Evolutionary conservation across 2,888 invertebrate genomes (phyloP), one percentile per base, ranked within the genome.

Genomic region (Himalopsyche tibetana): DNA sequence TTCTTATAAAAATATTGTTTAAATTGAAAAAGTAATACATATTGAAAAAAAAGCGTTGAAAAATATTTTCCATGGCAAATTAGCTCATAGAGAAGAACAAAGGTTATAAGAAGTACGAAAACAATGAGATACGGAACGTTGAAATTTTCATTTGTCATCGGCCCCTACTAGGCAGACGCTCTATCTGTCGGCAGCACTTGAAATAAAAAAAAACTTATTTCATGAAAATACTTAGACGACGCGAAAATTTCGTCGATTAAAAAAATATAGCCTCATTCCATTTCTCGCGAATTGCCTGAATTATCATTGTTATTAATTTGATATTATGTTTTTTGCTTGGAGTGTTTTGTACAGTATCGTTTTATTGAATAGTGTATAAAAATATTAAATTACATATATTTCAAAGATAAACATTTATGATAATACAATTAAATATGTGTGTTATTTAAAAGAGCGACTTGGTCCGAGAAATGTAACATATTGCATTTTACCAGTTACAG

Each of bases 101-200:
- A 38, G 74, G 74, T 74, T 36, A 74, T 36, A 36, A 36, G 74
- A 19, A 74, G 74, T 15, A 36, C 19, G 74, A 19, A 36, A 15
- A 74, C 38, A 74, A 74, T 74, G 74, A 74, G 36, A 74, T 38
- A 74, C 9, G 36, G 74, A 74, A 74, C 74, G 74, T 38, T 74
- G 38, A 74, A 74, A 74, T 38, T 74, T 74, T 74, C 74, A 74
- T 74, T 74, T 74, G 74, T 74, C 74, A 74, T 74, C 74, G 36
- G 36, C 38, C 6, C 69, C 69, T 69, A 12, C 74, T 38, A 74
- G 38, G 15, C 15, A 74, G 36, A 74, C 74, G 74, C 74, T 74
- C 74, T 36, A 74, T 74, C 74, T 74, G 74, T 74, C 74, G 74
- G 19, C 38, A 38, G 74, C 74, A 74, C 74, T 74, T 74, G 74